phyloP scores from a whole-genome alignment of 2,888 invertebrate species.

The Caradrina clavipalpis region DNA sequence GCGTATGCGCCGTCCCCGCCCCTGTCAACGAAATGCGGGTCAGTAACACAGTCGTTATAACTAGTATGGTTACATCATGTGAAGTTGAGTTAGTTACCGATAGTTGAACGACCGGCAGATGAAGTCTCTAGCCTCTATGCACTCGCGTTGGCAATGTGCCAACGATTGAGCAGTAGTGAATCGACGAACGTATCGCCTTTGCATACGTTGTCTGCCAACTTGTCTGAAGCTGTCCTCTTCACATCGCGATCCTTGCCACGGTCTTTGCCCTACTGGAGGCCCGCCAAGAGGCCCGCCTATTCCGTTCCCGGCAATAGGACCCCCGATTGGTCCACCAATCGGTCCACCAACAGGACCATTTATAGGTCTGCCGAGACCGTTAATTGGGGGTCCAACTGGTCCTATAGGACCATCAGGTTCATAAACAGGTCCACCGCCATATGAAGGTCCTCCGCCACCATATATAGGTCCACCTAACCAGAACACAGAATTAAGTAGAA shows the following conservation, averaged over 20 bases:
- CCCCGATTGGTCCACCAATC: conserved; percentile 72
- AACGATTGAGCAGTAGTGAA: conserved; percentile 94
- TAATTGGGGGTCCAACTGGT: conserved; percentile 50
- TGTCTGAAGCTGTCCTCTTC: conserved; percentile 97
- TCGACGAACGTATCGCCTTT: conserved; percentile 94
- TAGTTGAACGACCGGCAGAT: conserved; percentile 97
- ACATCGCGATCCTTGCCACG: conserved; percentile 92
- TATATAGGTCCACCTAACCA: conserved; percentile 61
- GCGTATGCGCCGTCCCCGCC: conserved; percentile 89
- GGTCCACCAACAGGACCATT: conserved; percentile 78
- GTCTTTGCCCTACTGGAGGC: conserved; percentile 80
- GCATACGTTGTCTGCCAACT: conserved; percentile 95
- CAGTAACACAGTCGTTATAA: conserved; percentile 45
- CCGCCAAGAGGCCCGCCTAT: conserved; percentile 81
- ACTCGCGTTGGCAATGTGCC: conserved; percentile 96
- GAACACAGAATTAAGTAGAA: background rate
- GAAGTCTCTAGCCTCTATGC: conserved; percentile 95
- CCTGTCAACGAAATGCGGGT: conserved; percentile 76
- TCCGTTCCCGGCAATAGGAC: conserved; percentile 74
- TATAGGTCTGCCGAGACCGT: conserved; percentile 50
- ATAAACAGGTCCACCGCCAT: conserved; percentile 50
- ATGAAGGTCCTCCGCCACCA: conserved; percentile 52
- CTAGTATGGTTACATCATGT: conserved; percentile 43
- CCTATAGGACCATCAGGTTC: conserved; percentile 60
- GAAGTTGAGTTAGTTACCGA: conserved; percentile 87